phyloP scores from a whole-genome alignment of 2,113 vertebrate genomes.

The Regulus satrapa region DNA sequence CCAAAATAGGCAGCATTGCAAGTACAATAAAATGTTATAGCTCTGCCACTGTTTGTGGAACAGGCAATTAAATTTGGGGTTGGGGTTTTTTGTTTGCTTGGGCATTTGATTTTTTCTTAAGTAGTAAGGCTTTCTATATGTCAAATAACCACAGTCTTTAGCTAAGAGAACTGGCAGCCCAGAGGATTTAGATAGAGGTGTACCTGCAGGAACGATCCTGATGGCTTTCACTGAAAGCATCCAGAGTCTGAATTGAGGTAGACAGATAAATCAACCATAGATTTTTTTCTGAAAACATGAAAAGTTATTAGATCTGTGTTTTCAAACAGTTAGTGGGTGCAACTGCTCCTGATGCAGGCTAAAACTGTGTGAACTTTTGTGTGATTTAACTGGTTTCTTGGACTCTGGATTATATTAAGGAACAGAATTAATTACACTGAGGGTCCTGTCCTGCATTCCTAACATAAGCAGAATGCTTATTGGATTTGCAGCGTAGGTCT shows the following conservation, averaged over 20 bases:
- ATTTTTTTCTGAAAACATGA: background rate
- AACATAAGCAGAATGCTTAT: conserved; percentile 35
- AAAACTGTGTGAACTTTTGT: background rate
- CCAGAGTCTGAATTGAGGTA: background rate
- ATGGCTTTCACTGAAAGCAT: background rate
- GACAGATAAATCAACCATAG: background rate
- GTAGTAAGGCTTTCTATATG: background rate
- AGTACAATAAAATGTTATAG: background rate
- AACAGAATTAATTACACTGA: conserved; percentile 32
- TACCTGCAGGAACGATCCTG: background rate
- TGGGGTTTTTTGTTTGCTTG: background rate
- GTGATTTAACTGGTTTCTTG: background rate
- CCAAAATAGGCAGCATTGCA: background rate
- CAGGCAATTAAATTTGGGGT: background rate
- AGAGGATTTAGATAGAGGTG: background rate
- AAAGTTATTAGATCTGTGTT: background rate
- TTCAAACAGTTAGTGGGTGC: background rate
- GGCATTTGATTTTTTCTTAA: rapidly evolving
- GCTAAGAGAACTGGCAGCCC: background rate
- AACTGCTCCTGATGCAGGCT: background rate
- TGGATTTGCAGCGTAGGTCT: conserved; percentile 36
- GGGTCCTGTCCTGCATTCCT: conserved; percentile 38
- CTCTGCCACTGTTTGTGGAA: background rate
- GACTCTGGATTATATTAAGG: conserved; percentile 29
- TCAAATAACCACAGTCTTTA: background rate